Percentiles rank a stretch among this genome's conserved stretches.
Conservation (phyloP, 1,140 invertebrate species). For the Drosophila biarmipes region DNA sequence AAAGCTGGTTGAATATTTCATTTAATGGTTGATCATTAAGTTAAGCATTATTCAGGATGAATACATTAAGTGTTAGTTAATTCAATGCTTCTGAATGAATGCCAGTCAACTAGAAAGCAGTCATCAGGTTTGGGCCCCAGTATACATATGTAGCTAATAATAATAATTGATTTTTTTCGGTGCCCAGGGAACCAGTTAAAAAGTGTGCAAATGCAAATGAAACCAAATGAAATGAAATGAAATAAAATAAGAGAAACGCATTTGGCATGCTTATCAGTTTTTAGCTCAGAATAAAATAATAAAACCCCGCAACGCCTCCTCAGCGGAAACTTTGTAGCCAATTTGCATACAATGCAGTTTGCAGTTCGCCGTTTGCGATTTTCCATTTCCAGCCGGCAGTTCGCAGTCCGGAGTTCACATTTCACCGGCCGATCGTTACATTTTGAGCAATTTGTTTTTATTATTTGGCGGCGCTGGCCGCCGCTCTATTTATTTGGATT, state of each 20-base stretch:
- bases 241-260: slow-evolving; percentile 23
- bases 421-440: slow-evolving; percentile 11
- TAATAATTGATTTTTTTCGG: not conserved
- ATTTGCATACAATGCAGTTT: slow-evolving; percentile 75
- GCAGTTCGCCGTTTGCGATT: slow-evolving; percentile 31
- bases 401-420: slow-evolving; percentile 24
- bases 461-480: not conserved
- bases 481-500: slow-evolving; percentile 25
- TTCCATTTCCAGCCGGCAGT: slow-evolving; percentile 21
- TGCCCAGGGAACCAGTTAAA: not conserved
- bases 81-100: not conserved
- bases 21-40: not conserved
- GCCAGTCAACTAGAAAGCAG: not conserved
- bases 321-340: slow-evolving; percentile 59
- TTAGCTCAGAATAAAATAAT: slow-evolving; percentile 5
- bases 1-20: not conserved
- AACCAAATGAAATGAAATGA: slow-evolving; percentile 11
- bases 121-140: not conserved
- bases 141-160: not conserved
- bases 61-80: not conserved
- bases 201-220: slow-evolving; percentile 6
- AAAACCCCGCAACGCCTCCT: slow-evolving; percentile 1
- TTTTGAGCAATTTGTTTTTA: slow-evolving; percentile 12
- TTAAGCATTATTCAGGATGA: not conserved
- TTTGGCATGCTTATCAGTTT: slow-evolving; percentile 65